Evolutionary conservation across 2,113 vertebrate species (phyloP), one percentile per base, ranked within the genome.

Genomic region (Junco hyemalis): DNA sequence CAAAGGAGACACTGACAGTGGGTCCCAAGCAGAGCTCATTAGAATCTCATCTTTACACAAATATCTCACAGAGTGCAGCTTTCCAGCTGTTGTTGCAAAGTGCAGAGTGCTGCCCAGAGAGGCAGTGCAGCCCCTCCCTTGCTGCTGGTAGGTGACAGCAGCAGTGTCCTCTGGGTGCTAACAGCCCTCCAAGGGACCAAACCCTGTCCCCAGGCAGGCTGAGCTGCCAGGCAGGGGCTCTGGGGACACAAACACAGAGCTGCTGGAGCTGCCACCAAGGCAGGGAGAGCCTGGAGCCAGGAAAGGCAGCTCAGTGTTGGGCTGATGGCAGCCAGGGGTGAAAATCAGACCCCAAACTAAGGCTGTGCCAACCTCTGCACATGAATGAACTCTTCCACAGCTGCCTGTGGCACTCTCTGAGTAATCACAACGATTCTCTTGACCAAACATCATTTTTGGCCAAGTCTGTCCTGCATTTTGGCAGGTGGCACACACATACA

Each of bases 151-250:
- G 53, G 42, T 5, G 38, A 17, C 35, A 36, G 5, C 40, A 14
- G 11, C 40, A 33, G 47, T 0, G 8, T 18, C 25, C 47, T 12
- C 16, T 2, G 33, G 8, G 64, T 23, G 36, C 7, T 22, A 56
- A 35, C 64, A 60, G 71, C 44, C 36, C 0, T 5, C 25, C 14
- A 13, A 3, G 45, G 25, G 51, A 81, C 9, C 26, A 44, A 18
- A 6, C 3, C 63, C 2, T 2, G 10, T 6, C 0, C 8, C 35
- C 0, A 0, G 80, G 21, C 80, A 5, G 61, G 57, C 47, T 2
- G 1, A 9, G 59, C 68, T 40, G 78, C 26, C 79, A 14, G 29
- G 28, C 42, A 28, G 76, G 28, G 11, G 8, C 53, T 51, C 1
- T 2, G 44, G 12, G 7, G 29, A 8, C 9, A 25, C 84, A 29